Evolutionary conservation across 2,113 vertebrate species (phyloP).

Genomic region (Anhinga rufa): DNA sequence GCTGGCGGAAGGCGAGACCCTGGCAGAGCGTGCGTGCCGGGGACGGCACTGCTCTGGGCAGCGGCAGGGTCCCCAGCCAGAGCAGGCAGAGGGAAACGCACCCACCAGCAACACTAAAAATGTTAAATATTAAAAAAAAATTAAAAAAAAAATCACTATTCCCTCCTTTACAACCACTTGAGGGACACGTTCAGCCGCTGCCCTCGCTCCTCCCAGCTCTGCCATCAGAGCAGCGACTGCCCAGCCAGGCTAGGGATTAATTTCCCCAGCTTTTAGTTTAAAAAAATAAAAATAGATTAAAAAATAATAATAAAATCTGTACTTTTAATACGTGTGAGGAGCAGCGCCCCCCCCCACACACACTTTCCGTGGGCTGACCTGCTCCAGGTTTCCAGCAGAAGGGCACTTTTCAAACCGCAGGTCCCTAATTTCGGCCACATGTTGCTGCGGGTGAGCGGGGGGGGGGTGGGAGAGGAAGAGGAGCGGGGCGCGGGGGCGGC

Average conservation of each 20-base stretch:
- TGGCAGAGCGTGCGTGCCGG: neutral
- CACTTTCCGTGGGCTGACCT: conserved; percentile 36
- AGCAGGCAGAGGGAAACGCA: neutral
- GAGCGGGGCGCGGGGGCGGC: conserved; percentile 2
- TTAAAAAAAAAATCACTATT: neutral
- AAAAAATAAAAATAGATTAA: neutral
- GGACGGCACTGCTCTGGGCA: neutral
- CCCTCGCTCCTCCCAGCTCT: neutral
- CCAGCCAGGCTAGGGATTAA: neutral
- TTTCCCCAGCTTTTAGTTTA: neutral
- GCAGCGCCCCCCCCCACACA: neutral
- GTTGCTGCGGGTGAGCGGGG: conserved; percentile 51
- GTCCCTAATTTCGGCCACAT: conserved; percentile 81
- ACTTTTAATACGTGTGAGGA: neutral
- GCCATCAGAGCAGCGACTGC: neutral
- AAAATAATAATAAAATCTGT: neutral
- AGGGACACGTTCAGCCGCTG: neutral
- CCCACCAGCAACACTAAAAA: neutral
- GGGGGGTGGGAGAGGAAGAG: neutral
- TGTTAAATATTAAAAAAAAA: neutral
- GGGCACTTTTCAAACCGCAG: conserved; percentile 65
- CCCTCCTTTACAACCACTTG: neutral
- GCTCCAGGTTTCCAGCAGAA: conserved; percentile 58
- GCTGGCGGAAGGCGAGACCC: neutral
- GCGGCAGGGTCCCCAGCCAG: neutral